Base-by-base conservation (phyloP, 1,140 invertebrate species). In the Apis florea region DNA sequence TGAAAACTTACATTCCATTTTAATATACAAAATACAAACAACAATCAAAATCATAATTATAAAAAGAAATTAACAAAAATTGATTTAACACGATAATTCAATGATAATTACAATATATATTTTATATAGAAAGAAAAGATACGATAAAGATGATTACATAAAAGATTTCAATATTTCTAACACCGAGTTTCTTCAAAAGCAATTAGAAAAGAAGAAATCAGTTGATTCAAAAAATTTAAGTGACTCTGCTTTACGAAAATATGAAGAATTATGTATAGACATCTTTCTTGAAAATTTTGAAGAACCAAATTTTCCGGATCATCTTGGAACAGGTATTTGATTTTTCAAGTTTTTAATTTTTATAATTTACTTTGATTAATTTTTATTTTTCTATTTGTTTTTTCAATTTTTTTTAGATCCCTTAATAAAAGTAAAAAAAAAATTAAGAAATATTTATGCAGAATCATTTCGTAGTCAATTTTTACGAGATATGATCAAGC, bases 391-490 rank as follows among this genome's bases (percentile, higher is more conserved):
- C 2, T 31, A 15, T 51, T 77, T 68, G 11, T 1, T 21, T 21
- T 8, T 17, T 53, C 0, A 9, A 17, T 6, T 40, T 6, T 40
- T 40, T 40, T 40, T 0, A 81, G 79, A 81, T 59, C 63, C 63
- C 0, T 9, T 81, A 17, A 24, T 13, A 15, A 24, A 40, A 0
- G 63, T 75, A 3, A 81, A 81, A 54, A 67, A 59, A n/a, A 68
- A 58, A 49, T 26, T 81, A 26, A 75, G 79, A 53, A 53, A 19
- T 17, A 31, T 40, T 1, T 81, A 75, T 4, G 72, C 79, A 1
- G 26, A 68, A 21, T 67, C 79, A 15, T 75, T 68, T 24, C 79
- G 31, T 0, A 75, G 13, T 13, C 54, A 75, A 24, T 59, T 51
- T 40, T 13, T 75, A 5, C 40, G 47, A 0, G 54, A 75, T 3